Evolutionary conservation across 2,113 vertebrate species (phyloP).

Genomic region (Poeciliopsis turrubarensis): DNA sequence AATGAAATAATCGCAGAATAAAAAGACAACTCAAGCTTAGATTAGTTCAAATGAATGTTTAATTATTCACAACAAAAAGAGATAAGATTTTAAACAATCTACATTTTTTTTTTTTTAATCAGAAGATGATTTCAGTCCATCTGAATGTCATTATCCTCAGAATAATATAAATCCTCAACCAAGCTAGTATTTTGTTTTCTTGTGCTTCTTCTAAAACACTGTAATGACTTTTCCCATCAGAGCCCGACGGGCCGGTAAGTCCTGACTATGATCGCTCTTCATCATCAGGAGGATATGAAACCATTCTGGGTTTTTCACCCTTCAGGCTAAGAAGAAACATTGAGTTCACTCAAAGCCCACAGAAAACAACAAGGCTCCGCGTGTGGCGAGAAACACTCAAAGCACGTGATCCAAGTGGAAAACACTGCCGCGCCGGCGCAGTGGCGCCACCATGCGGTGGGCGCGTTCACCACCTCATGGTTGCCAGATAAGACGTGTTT

Average conservation of each 20-base stretch:
- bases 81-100: constrained; percentile 66
- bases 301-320: neutral
- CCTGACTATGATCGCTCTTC: neutral
- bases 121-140: neutral
- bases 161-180: constrained; percentile 47
- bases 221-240: neutral
- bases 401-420: too few species aligned
- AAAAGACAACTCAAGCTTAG: constrained; percentile 19
- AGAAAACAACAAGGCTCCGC: too few species aligned
- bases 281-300: neutral
- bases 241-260: neutral
- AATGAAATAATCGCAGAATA: neutral
- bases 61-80: constrained; percentile 75
- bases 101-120: constrained; percentile 21
- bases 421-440: too few species aligned
- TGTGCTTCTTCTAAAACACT: constrained; percentile 60
- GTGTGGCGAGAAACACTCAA: too few species aligned
- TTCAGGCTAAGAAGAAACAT: neutral
- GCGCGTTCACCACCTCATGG: too few species aligned
- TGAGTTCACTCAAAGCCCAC: too few species aligned
- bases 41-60: constrained; percentile 73
- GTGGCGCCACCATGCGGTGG: too few species aligned
- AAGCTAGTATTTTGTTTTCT: constrained; percentile 39
- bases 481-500: too few species aligned
- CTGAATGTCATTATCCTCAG: constrained; percentile 24